Evolutionary conservation across 2,797 vertebrate genomes (phyloP), one percentile per base, ranked within the genome.

Genomic region (Nannoperca obscura): DNA sequence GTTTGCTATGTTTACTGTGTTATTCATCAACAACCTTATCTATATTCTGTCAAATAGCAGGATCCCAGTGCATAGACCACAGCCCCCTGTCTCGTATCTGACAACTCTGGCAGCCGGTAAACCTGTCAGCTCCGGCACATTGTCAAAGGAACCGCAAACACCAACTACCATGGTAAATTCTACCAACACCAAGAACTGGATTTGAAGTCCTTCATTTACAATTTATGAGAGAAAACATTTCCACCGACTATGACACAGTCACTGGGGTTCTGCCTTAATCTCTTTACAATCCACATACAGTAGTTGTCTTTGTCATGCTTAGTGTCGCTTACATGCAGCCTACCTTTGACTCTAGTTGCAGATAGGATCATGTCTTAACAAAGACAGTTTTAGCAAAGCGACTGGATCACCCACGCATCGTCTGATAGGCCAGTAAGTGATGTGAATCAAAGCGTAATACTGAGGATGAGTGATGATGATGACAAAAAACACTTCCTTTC

Each of bases 361-460:
- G 72, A 72, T 2, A 15, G 38, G 34, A 27, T 24, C 44, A 24
- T 11, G 10, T 46, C 12, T 54, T 13, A n/a, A 22, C 8, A 74
- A n/a, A 40, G 40, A 60, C 3, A 1, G 15, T 22, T n/a, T 70
- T 69, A 30, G 34, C 54, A 79, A n/a, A 36, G 10, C 24, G 2
- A 58, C 1, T 7, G 14, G 14, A 36, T 59, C 46, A 22, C 34
- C 44, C 7, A 8, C 19, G 34, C 19, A 50, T 13, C 17, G 0
- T 44, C 8, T 17, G 20, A 58, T 30, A 12, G 7, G 24, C 54
- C 32, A 4, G 78, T 83, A 68, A 72, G 60, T 81, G 20, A 73
- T 42, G 57, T 27, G 8, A 59, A 9, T 20, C 1, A 66, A 52
- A 49, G 20, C 13, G 10, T 50, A 44, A 55, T 46, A 50, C 7